Base-by-base conservation (phyloP, 2,888 invertebrate genomes). In the Spodoptera littoralis region DNA sequence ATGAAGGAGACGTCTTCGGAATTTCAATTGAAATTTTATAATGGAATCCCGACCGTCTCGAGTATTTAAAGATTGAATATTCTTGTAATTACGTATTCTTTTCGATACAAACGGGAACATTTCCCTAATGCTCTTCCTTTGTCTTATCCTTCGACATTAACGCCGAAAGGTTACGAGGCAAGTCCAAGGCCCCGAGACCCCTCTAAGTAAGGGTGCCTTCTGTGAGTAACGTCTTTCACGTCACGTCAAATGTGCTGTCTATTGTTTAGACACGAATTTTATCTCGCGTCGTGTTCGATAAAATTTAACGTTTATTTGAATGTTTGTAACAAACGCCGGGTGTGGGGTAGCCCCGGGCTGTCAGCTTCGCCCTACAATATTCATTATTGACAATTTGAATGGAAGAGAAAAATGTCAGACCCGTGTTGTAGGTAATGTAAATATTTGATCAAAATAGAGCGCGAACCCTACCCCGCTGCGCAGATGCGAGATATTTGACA, bases 331-430 rank as follows among this genome's bases (percentile, higher is more conserved):
- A 70, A 49, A 51, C 57, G 65, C 60, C 61, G 66, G 66, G 65
- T 70, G 67, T 65, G 68, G 70, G 68, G 60, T 51, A 65, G 65
- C 65, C 63, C 61, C 49, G 53, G 65, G 58, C 77, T 80, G 81
- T 81, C 82, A 78, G 65, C 70, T 76, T 68, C 64, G 72, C 72
- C 68, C 70, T 72, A 72, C 76, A 80, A 87, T 88, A 89, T 90
- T 89, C 88, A 91, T 90, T 90, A 91, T 90, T 90, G 88, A 90
- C 88, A 87, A 87, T 87, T 82, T 87, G 84, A 89, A 91, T 87
- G 82, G 83, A 82, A 80, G 77, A 85, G 86, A 88, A 90, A 91
- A 90, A 90, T 84, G 91, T 90, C 92, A 89, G 88, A 88, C 90
- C 89, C 89, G 81, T 81, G 87, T 90, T 90, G 84, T 84, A 82